Evolutionary conservation across 2,113 vertebrate genomes (phyloP), one percentile per base, ranked within the genome.

Genomic region (Scopus umbretta): DNA sequence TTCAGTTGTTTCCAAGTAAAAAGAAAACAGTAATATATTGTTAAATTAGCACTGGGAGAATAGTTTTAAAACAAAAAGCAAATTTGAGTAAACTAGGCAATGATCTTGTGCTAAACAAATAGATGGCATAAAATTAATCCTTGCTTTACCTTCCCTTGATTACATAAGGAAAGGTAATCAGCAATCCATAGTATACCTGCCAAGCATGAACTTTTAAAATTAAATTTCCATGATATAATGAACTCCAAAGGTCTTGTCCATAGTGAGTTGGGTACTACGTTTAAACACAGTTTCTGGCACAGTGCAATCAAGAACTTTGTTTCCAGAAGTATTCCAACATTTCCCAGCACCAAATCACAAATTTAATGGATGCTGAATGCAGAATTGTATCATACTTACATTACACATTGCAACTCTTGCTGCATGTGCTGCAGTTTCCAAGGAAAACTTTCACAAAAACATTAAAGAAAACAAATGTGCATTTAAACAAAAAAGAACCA

Each of bases 161-260:
- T 86, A 63, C 62, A 89, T 3, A 86, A 62, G 63, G 56, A 91
- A 94, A 92, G 79, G 75, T 67, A 93, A 95, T 92, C 79, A 80
- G 80, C 50, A 90, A 73, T 20, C 40, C 59, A 58, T 2, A 79
- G 45, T 9, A 0, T 53, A 82, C 49, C 72, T 81, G 84, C 80
- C 87, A 95, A 90, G 73, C 59, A 55, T 16, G 62, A 89, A 86
- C 82, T 32, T 89, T 47, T 66, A 95, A 95, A 95, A 95, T 95
- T 40, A 93, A 92, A 94, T 92, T 97, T 96, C 93, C 86, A 83
- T 86, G 58, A 94, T 40, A 92, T 14, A 95, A 84, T 67, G 75
- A 86, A 90, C 68, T 72, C 66, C 62, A 87, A 91, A 89, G 78
- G 53, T 89, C 53, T 67, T 87, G 61, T 92, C 75, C 52, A 76